These are phyloP conservation scores for Cryptotis parvus DNA, from an alignment of 2,113 vertebrate genomes.

Conservation along the genomic window DNA sequence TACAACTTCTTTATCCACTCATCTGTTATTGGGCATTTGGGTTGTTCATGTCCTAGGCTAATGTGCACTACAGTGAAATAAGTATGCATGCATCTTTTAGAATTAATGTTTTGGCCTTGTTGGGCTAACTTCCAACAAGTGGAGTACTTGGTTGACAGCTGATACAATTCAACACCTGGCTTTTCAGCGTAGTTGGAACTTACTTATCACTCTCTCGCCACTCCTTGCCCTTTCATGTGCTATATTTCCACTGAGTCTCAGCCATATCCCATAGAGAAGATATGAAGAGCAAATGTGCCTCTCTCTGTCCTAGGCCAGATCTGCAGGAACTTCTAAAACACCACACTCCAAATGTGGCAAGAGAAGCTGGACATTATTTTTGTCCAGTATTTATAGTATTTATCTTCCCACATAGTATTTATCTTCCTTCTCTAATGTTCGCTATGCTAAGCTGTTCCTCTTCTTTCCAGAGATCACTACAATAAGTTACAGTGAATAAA, in stretches of 20 bases:
- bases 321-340: background rate
- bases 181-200: background rate
- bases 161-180: background rate
- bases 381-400: too few relatives aligned
- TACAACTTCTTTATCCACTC: too few relatives aligned
- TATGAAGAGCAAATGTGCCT: background rate
- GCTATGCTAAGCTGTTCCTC: background rate
- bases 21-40: too few relatives aligned
- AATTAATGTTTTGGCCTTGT: too few relatives aligned
- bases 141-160: background rate
- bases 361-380: background rate
- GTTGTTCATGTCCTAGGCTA: too few relatives aligned
- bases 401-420: too few relatives aligned
- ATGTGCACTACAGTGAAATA: too few relatives aligned
- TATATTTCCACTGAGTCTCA: background rate
- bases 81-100: too few relatives aligned
- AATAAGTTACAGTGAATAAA: background rate
- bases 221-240: background rate
- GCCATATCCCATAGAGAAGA: background rate
- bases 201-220: too few relatives aligned
- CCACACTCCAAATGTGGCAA: background rate
- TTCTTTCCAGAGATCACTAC: background rate
- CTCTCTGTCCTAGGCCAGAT: rapidly evolving
- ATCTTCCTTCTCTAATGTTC: background rate
- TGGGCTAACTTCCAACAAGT: too few relatives aligned